Evolutionary conservation across 1,140 invertebrate species (phyloP).

Genomic region (Rhyacophila brunnea): DNA sequence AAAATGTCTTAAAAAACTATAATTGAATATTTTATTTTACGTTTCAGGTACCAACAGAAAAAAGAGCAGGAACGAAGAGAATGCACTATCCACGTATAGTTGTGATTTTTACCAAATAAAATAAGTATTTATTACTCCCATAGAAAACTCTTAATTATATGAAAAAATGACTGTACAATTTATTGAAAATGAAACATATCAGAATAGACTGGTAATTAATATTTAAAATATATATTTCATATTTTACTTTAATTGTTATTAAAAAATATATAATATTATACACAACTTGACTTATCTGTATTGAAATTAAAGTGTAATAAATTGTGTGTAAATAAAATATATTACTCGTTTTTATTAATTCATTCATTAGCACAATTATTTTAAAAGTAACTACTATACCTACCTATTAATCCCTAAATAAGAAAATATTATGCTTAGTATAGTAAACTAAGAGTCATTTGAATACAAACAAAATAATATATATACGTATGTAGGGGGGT

Average conservation of each 20-base stretch:
- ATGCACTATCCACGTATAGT: conserved; percentile 54
- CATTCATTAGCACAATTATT: too few species aligned
- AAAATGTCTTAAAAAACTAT: neutral
- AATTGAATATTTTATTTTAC: conserved; percentile 11
- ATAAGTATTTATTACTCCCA: conserved; percentile 8
- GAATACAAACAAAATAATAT: too few species aligned
- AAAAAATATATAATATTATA: conserved; percentile 30
- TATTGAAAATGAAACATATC: conserved; percentile 37
- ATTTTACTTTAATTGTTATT: conserved; percentile 32
- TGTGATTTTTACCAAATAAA: conserved; percentile 13
- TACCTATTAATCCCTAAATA: too few species aligned
- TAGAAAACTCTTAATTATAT: conserved; percentile 21
- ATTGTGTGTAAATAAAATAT: conserved; percentile 20
- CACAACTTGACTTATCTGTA: conserved; percentile 27
- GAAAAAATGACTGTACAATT: conserved; percentile 35
- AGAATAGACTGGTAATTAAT: conserved; percentile 36
- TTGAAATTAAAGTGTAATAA: conserved; percentile 18
- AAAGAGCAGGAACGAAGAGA: conserved; percentile 54
- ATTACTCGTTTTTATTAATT: neutral
- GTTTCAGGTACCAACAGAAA: conserved; percentile 50
- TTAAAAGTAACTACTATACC: too few species aligned
- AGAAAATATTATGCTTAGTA: too few species aligned
- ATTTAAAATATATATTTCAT: conserved; percentile 30
- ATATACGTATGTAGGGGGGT: too few species aligned
- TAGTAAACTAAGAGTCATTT: too few species aligned